These are phyloP conservation scores for Hassar affinis DNA, from an alignment of 2,113 vertebrate species.

Conservation along the genomic window DNA sequence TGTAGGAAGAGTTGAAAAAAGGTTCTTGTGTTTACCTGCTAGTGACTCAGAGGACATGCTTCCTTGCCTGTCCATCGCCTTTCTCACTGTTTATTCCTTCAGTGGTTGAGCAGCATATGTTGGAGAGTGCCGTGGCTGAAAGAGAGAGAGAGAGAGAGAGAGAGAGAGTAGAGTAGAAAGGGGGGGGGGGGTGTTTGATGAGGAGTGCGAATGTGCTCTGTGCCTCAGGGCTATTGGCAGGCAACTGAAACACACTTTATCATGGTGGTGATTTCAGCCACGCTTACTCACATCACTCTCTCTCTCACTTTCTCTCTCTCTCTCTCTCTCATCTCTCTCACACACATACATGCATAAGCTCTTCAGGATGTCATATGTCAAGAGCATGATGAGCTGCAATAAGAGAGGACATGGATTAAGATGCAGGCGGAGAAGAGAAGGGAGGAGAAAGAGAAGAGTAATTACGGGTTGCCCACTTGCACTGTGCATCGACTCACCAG, in stretches of 20 bases:
- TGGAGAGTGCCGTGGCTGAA: conserved; percentile 22
- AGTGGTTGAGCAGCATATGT: conserved; percentile 49
- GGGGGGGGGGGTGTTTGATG: conserved; percentile 46
- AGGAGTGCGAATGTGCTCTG: conserved; percentile 38
- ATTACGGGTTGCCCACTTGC: neutral
- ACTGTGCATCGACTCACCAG: neutral
- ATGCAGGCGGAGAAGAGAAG: neutral
- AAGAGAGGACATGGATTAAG: neutral
- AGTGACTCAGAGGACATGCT: conserved; percentile 60
- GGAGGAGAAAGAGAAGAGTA: neutral
- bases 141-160: conserved; percentile 40
- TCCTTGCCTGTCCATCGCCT: conserved; percentile 65
- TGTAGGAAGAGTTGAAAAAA: neutral
- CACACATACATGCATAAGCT: conserved; percentile 18
- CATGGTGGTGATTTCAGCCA: conserved; percentile 34
- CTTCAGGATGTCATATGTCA: conserved; percentile 39
- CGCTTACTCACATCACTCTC: conserved; percentile 1
- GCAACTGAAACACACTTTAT: conserved; percentile 39
- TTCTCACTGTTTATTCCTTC: conserved; percentile 40
- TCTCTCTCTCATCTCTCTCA: neutral
- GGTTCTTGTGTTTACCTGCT: conserved; percentile 62
- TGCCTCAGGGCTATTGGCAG: conserved; percentile 41
- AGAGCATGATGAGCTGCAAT: conserved; percentile 48
- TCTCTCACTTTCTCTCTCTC: conserved; percentile 1
- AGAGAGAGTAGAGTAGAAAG: neutral